Base-by-base conservation (phyloP, 2,888 invertebrate species). In the Arge pagana region DNA sequence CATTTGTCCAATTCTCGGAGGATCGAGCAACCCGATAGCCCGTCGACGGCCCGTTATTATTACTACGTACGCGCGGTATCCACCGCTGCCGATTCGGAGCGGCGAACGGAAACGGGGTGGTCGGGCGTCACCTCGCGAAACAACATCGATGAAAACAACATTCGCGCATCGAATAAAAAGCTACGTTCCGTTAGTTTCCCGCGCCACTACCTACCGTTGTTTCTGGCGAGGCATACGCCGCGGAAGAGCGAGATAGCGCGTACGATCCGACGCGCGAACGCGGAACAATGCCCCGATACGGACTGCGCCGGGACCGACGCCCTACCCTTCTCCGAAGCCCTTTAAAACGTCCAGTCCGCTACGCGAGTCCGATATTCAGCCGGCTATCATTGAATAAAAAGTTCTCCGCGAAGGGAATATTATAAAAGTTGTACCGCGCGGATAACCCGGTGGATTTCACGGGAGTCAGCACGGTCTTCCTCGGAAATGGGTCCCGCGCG, bases 311-410 rank as follows among this genome's bases (percentile, higher is more conserved):
- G 57, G 53, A 59, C 52, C 57, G 39, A 50, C 56, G 60, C 54
- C 58, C 60, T 63, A 56, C 58, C 56, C 18, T 11, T 18, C 60
- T 63, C 65, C 63, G 64, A 66, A 55, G 23, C 40, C 57, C 50
- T 61, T 62, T 59, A 59, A 59, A 62, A 64, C 61, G 62, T 65
- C 63, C 63, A 48, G 45, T 45, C 45, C 35, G 45, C 35, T 45
- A 45, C 24, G 23, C 31, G 7, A 24, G 39, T 61, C 63, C 65
- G 65, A 68, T 70, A 70, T 67, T 71, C 60, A 60, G 61, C 60
- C 62, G 67, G 68, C 69, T 71, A 71, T 70, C 67, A 68, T 68
- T 65, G 64, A 64, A 64, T 59, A 58, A 55, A 59, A 55, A 55
- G 60, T 11, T 3, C 18, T 1, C 3, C 18, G 42, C 18, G n/a